Evolutionary conservation across 2,888 invertebrate genomes (phyloP), one percentile per base, ranked within the genome.

Genomic region (Clivina fossor): DNA sequence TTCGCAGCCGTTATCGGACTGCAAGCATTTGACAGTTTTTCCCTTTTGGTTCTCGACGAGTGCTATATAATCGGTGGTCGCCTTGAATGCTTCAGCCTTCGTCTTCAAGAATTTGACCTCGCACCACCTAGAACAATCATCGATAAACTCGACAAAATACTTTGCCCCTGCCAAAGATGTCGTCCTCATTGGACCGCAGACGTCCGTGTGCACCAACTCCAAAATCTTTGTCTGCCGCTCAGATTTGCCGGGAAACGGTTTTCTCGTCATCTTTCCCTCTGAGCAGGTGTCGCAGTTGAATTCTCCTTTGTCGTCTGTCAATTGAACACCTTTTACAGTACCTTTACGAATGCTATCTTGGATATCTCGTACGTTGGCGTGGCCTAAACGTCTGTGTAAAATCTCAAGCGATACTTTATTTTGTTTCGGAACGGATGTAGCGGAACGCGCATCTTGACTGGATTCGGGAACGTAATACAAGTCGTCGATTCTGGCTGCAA

Each of bases 61-160:
- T 16, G 33, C 47, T 18, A 32, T 33, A 4, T 32, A 8, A 1
- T 48, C 48, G 2, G n/a, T 35, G 11, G 33, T 33, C 8, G 37
- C 20, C 13, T 37, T 48, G 35, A 61, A 55, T 1, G 40, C 61
- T 15, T 62, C 57, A 13, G 40, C 41, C 37, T 20, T 20, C 5
- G 33, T 16, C 43, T 53, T 53, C 19, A 53, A 11, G 11, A 51
- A 43, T 15, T 20, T n/a, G 2, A 43, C 51, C 4, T 43, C 32
- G 16, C 53, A 53, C 41, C 41, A 30, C 11, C 53, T 32, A 5
- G 47, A 41, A 20, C 24, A 7, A 15, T 32, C 47, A 13, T 67
- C 63, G 2, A 65, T 64, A 18, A 67, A 65, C 11, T 60, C 61
- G 0, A 61, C 33, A 8, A 62, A 59, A 54, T 64, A 65, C 32